Base-by-base conservation (phyloP, 2,888 invertebrate species). In the Gibbula magus region DNA sequence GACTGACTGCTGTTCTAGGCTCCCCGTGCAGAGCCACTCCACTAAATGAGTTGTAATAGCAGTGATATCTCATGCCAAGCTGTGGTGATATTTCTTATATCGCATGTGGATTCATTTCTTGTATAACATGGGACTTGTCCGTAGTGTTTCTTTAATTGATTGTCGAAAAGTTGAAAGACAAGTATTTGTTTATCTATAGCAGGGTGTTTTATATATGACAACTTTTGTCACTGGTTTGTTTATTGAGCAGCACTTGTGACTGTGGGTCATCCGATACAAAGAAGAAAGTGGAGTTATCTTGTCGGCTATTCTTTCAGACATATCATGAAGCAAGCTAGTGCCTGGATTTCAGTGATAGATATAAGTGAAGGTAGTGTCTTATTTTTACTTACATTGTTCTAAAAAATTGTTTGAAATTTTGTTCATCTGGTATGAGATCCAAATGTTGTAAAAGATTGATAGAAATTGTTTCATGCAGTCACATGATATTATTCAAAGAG, bases 201-300 rank as follows among this genome's bases (percentile, higher is more conserved):
- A 10, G 45, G 45, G 5, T 1, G 45, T 45, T 45, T 45, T 10
- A 35, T 45, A 10, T 45, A 45, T 61, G 61, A 13, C 29, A 61
- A 61, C 61, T 61, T 61, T 29, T 61, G 61, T 61, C 61, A 61
- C 61, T 61, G 4, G 61, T 61, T 61, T 61, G 16, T 61, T 29
- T 29, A 61, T 61, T 29, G 16, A 61, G 18, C 25, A 18, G 61
- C 61, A 61, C 61, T 61, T 29, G 29, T 61, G 61, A 61, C 16
- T 29, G 5, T 45, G 8, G 5, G 45, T 45, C 45, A 45, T 45
- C 10, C 13, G 45, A 45, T 45, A 45, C 45, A 13, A 10, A 45
- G 45, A 45, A 45, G 45, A 45, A 45, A 45, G 45, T 45, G 45
- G 45, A 45, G 45, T 45, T 45, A 45, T 45, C 45, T 45, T 45